Conservation (phyloP, 2,888 invertebrate species). For the Agrotis clavis region DNA sequence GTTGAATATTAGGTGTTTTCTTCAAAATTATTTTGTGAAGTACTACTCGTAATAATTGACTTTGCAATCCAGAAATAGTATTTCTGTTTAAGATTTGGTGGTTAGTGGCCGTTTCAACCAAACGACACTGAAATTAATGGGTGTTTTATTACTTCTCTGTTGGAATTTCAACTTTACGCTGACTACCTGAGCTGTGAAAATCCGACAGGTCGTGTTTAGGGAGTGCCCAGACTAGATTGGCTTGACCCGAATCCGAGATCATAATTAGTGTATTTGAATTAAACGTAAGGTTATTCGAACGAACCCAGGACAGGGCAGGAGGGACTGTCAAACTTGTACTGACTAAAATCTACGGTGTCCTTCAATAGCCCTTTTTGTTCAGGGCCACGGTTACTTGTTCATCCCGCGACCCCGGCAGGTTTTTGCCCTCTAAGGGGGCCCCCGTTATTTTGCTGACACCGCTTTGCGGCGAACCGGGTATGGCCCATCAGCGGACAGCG, state of each 20-base stretch:
- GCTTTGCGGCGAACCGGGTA: too few relatives aligned
- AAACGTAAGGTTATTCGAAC: too few relatives aligned
- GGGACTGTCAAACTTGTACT: too few relatives aligned
- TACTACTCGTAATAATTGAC: background rate
- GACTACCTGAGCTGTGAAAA: background rate
- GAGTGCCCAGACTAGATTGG: background rate
- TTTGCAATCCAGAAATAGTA: constrained; percentile 1
- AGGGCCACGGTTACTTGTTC: too few relatives aligned
- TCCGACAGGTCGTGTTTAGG: background rate
- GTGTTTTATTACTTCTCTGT: background rate
- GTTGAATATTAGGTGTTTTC: background rate
- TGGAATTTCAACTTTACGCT: background rate
- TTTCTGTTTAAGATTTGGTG: background rate
- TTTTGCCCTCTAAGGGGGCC: too few relatives aligned
- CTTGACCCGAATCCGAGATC: background rate
- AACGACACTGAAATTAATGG: background rate
- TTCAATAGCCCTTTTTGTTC: too few relatives aligned
- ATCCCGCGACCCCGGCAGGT: too few relatives aligned
- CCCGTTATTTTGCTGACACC: too few relatives aligned
- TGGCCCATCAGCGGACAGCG: too few relatives aligned
- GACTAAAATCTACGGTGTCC: too few relatives aligned
- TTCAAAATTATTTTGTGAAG: constrained; percentile 1
- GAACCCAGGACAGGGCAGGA: too few relatives aligned
- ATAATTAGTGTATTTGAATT: background rate
- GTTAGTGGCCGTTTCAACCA: background rate